Evolutionary conservation across 1,140 invertebrate genomes (phyloP).

Genomic region (Drosophila nannoptera): DNA sequence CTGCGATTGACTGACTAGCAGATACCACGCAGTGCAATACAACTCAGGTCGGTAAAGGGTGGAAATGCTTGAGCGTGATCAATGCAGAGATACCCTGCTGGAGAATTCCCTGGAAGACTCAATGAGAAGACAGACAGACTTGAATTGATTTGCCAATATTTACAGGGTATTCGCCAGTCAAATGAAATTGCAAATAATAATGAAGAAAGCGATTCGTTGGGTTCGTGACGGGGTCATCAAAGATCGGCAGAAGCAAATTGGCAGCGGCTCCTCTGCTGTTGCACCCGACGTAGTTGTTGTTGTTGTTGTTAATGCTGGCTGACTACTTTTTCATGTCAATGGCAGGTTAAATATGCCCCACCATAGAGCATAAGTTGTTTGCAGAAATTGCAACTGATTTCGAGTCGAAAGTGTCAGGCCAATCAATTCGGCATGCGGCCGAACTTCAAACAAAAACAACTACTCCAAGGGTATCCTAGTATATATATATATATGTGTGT

Average conservation of each 20-base stretch:
- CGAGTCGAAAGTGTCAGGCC: slow-evolving; percentile 65
- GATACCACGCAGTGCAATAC: background rate
- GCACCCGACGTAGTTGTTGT: background rate
- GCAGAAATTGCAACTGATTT: slow-evolving; percentile 33
- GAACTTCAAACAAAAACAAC: slow-evolving; percentile 64
- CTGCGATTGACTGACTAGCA: background rate
- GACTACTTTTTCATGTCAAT: slow-evolving; percentile 69
- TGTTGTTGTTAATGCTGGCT: slow-evolving; percentile 13
- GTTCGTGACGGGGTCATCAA: slow-evolving; percentile 77
- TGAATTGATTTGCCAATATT: background rate
- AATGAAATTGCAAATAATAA: slow-evolving; percentile 66
- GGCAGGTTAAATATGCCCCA: slow-evolving; percentile 60
- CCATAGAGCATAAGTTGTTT: slow-evolving; percentile 6
- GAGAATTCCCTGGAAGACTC: background rate
- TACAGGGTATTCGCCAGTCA: slow-evolving; percentile 16
- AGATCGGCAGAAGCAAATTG: slow-evolving; percentile 68
- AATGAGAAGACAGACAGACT: background rate
- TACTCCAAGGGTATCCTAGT: slow-evolving; percentile 12
- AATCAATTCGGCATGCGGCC: slow-evolving; percentile 68
- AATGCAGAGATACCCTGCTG: background rate
- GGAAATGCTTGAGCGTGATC: no score
- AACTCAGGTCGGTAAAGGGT: background rate
- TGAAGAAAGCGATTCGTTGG: slow-evolving; percentile 73
- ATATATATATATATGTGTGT: slow-evolving; percentile 28
- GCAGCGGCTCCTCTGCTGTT: slow-evolving; percentile 10